A percentile compares a stretch with the other conserved stretches of the same genome.
Evolutionary conservation across 2,113 vertebrate genomes (phyloP).

Genomic region (Bubo bubo): DNA sequence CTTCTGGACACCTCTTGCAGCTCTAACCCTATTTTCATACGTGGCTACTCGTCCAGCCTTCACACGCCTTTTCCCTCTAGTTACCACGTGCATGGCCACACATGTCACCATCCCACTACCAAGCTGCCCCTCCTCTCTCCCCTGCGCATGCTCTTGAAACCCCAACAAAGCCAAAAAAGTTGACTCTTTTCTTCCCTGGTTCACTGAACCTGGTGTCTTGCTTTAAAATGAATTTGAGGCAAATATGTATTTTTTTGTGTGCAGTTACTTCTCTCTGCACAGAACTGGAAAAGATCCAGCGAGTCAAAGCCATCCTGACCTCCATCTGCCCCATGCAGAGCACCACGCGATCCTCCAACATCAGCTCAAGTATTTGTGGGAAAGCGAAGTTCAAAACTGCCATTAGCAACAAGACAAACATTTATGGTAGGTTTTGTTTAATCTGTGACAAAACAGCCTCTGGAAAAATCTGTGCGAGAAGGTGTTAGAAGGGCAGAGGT

Average conservation of each 20-base stretch:
- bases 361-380: neutral
- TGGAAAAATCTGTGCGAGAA: neutral
- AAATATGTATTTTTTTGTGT: neutral
- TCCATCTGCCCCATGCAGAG: neutral
- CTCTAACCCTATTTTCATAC: neutral
- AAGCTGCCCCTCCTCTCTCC: neutral
- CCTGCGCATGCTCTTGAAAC: accelerated
- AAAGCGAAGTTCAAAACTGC: neutral
- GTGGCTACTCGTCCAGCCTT: neutral
- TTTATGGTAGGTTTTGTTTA: neutral
- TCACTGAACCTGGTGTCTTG: neutral
- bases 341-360: neutral
- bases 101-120: too few relatives aligned
- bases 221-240: neutral
- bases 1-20: neutral
- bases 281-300: neutral
- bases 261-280: neutral
- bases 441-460: neutral
- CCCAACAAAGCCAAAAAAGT: neutral
- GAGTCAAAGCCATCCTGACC: neutral
- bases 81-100: accelerated
- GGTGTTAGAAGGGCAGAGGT: neutral
- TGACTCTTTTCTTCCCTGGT: neutral
- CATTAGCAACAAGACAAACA: neutral
- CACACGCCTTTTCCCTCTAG: neutral